Evolutionary conservation across 2,113 vertebrate genomes (phyloP).

Genomic region (Mesoclemmys tuberculata): DNA sequence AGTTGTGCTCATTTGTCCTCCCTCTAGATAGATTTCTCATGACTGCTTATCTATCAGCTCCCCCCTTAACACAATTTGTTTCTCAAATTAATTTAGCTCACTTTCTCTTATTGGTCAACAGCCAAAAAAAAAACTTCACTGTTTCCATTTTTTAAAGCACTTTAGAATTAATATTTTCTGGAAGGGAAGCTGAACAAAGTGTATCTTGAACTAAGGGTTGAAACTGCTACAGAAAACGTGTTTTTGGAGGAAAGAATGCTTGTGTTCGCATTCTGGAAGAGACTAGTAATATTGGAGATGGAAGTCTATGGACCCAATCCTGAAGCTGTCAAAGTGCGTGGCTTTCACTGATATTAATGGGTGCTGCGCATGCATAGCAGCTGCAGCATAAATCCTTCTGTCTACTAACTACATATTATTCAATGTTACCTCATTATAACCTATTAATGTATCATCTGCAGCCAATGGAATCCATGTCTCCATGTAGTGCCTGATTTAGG

Average conservation of each 20-base stretch:
- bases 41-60: slow-evolving; percentile 70
- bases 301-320: background rate
- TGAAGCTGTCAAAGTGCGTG: accelerated
- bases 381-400: background rate
- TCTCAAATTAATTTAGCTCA: slow-evolving; percentile 72
- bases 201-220: background rate
- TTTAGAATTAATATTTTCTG: slow-evolving; percentile 34
- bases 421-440: background rate
- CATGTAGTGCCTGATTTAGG: background rate
- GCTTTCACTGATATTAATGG: accelerated
- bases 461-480: background rate
- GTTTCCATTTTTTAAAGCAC: background rate
- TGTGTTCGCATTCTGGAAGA: background rate
- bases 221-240: background rate
- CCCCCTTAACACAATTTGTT: slow-evolving; percentile 59
- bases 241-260: background rate
- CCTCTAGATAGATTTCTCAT: slow-evolving; percentile 68
- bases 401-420: background rate
- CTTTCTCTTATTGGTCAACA: slow-evolving; percentile 25
- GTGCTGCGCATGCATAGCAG: background rate
- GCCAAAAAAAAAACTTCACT: slow-evolving; percentile 38
- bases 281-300: background rate
- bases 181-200: background rate
- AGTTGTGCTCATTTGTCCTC: slow-evolving; percentile 72
- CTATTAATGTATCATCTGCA: background rate